Evolutionary conservation across 1,140 invertebrate species (phyloP).

Genomic region (Scylla paramamosain): DNA sequence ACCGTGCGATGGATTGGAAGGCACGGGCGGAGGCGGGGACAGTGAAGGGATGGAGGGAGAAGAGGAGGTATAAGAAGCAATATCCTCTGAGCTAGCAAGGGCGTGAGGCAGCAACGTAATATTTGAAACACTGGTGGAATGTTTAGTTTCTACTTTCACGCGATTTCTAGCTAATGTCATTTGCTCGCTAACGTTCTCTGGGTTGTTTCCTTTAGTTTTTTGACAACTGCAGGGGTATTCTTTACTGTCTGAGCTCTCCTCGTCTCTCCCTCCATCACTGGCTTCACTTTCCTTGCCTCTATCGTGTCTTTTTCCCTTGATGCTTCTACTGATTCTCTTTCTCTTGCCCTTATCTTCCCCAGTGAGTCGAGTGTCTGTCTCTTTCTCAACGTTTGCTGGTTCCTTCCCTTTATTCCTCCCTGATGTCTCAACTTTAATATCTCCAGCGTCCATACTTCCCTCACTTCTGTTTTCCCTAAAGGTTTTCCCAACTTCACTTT

Average conservation of each 20-base stretch:
- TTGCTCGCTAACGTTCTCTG: neutral
- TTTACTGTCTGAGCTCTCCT: neutral
- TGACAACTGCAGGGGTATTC: neutral
- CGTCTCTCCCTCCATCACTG: neutral
- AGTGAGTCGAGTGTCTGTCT: neutral
- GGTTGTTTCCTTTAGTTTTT: neutral
- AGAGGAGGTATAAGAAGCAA: neutral
- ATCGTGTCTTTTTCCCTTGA: neutral
- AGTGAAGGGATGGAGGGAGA: neutral
- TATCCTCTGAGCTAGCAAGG: neutral
- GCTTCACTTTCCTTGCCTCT: neutral
- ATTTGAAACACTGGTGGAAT: neutral
- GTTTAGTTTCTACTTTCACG: neutral
- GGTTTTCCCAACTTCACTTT: neutral
- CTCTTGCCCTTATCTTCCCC: too few species aligned
- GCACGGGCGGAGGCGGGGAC: neutral
- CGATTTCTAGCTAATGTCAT: neutral
- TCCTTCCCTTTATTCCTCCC: neutral
- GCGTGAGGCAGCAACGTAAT: neutral
- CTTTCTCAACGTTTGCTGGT: neutral
- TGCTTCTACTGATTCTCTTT: too few species aligned
- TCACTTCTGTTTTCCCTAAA: neutral
- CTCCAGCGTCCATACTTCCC: neutral
- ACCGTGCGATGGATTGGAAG: neutral
- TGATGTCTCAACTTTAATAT: neutral